phyloP scores from a whole-genome alignment of 92 coral and sea anemone species.

The Siderastrea radians region DNA sequence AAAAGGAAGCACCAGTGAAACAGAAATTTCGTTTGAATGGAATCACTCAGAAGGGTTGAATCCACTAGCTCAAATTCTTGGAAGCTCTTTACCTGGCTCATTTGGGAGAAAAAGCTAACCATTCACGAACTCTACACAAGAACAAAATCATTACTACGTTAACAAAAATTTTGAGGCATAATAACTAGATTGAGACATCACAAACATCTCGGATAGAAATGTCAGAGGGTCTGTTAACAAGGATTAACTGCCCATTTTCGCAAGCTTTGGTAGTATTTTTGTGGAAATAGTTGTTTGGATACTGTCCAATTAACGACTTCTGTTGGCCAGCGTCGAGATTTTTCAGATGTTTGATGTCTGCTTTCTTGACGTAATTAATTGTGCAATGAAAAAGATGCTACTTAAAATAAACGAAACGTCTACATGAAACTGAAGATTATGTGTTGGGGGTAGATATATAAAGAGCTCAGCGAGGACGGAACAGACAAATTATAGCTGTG shows the following conservation, averaged over 20 bases:
- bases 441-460: no score
- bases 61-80: no score
- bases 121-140: no score
- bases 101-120: no score
- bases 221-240: conserved; percentile 1
- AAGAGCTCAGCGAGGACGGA: background rate
- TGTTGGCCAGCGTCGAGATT: background rate
- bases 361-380: conserved; percentile 21
- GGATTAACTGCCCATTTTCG: background rate
- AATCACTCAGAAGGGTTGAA: no score
- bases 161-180: background rate
- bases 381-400: background rate
- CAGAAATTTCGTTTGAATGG: no score
- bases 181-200: background rate
- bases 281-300: conserved; percentile 23
- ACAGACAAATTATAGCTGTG: background rate
- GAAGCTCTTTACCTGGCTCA: no score
- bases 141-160: background rate
- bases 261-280: background rate
- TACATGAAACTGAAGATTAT: background rate
- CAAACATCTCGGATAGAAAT: background rate
- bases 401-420: background rate
- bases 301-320: conserved; percentile 3
- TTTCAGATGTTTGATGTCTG: background rate
- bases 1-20: no score